A percentile compares a stretch with the other conserved stretches of the same genome.
Evolutionary conservation across 2,888 invertebrate species (phyloP).

Genomic region (Caenorhabditis doughertyi): DNA sequence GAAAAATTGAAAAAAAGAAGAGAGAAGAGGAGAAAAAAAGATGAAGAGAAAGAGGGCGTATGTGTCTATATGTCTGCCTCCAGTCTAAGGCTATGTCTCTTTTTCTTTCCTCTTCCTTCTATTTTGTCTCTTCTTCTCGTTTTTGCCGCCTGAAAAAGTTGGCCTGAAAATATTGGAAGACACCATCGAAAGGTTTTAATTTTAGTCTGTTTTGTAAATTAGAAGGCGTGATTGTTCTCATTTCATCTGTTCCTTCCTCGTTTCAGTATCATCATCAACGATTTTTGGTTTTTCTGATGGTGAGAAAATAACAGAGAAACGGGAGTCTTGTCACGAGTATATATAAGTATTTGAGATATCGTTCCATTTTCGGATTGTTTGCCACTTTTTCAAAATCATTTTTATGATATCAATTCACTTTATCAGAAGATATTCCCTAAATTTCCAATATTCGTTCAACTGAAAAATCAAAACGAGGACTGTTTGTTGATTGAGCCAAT

Average conservation of each 20-base stretch:
- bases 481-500: no score
- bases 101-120: slow-evolving; percentile 36
- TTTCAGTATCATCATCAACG: not conserved
- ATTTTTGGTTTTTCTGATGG: slow-evolving; percentile 30
- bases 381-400: not conserved
- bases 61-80: slow-evolving; percentile 46
- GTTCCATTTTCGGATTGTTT: slow-evolving; percentile 20
- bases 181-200: not conserved
- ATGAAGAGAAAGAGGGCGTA: slow-evolving; percentile 50
- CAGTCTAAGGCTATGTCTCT: slow-evolving; percentile 27
- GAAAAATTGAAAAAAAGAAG: slow-evolving; percentile 38
- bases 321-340: slow-evolving; percentile 18
- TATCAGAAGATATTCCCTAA: not conserved
- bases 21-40: slow-evolving; percentile 22
- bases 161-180: slow-evolving; percentile 6
- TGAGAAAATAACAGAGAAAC: slow-evolving; percentile 16
- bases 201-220: slow-evolving; percentile 13
- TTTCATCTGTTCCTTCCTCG: slow-evolving; percentile 6
- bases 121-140: slow-evolving; percentile 17
- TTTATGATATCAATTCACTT: not conserved
- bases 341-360: slow-evolving; percentile 26
- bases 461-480: no score
- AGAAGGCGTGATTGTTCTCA: slow-evolving; percentile 7
- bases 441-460: no score
- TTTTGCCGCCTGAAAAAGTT: slow-evolving; percentile 33